These are phyloP conservation scores for Chiloscyllium punctatum DNA, from an alignment of 2,797 vertebrate species.

Conservation along the genomic window DNA sequence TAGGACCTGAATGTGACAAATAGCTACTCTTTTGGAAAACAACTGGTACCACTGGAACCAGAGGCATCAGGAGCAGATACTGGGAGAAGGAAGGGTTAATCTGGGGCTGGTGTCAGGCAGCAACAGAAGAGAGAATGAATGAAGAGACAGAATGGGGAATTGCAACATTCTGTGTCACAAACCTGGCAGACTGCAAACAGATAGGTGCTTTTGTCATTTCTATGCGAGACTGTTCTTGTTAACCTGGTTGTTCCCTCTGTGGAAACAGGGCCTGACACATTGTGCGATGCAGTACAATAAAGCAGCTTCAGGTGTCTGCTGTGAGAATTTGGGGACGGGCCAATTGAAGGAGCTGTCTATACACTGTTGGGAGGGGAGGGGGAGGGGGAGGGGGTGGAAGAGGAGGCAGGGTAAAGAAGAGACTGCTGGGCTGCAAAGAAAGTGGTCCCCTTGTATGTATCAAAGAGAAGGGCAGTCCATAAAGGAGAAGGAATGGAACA, in stretches of 20 bases:
- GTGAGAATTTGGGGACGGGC: background rate
- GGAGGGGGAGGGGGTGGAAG: no score
- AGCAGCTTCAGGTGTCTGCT: background rate
- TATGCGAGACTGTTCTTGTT: no score
- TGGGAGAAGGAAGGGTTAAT: background rate
- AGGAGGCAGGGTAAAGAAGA: no score
- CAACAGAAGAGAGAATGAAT: no score
- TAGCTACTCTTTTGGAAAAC: background rate
- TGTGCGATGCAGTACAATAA: background rate
- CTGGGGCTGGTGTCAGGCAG: background rate
- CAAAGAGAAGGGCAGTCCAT: background rate
- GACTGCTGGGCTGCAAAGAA: background rate
- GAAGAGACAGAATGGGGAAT: background rate
- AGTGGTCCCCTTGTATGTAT: background rate
- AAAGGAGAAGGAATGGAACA: background rate
- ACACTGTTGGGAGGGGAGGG: no score
- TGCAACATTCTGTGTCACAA: background rate
- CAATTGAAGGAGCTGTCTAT: background rate
- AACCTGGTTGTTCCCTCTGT: background rate
- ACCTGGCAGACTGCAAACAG: background rate
- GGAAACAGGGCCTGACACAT: background rate
- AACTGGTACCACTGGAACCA: background rate
- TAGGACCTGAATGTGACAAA: background rate
- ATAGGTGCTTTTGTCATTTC: background rate
- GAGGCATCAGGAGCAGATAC: background rate